Evolutionary conservation across 2,113 vertebrate genomes (phyloP), one percentile per base, ranked within the genome.

Genomic region (Periophthalmus modestus): DNA sequence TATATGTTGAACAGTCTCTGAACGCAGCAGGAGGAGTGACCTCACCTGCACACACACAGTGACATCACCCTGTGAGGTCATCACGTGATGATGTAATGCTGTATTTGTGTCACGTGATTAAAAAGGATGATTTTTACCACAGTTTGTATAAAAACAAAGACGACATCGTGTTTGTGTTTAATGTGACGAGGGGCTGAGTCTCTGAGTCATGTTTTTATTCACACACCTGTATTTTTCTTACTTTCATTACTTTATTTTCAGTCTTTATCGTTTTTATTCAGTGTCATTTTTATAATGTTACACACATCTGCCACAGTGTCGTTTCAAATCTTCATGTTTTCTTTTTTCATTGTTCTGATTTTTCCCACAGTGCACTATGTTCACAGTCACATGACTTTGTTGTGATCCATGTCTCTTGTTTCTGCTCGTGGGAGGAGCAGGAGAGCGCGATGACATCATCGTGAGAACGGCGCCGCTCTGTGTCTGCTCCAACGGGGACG

Each of bases 41-140:
- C 48, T 23, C 65, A 48, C 59, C 78, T 36, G 57, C 24, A 15
- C 14, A 59, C 63, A 48, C 54, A 68, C 68, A 50, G 9, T 86
- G 75, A 82, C 62, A 68, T 88, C 83, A 91, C 73, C 69, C 43
- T 16, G n/a, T 91, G 82, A 89, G 71, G 69, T 87, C 84, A 84
- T 75, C 71, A 66, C 77, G 10, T 24, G n/a, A 52, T 15, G 57
- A 52, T 39, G 47, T 67, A 43, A 77, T 68, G 36, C 72, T 75
- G 69, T 34, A n/a, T 5, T 46, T 65, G 6, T 33, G 18, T 72
- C 73, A 4, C 69, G 5, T 52, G 66, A 34, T 46, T 28, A 50
- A 48, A 48, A 7, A 33, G 5, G 16, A 5, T 36, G 1, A 13
- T 4, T 33, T 13, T 5, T 2, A 10, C 10, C 11, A 43, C 10